Evolutionary conservation across 2,797 vertebrate species (phyloP), one percentile per base, ranked within the genome.

Genomic region (Setipinna tenuifilis): DNA sequence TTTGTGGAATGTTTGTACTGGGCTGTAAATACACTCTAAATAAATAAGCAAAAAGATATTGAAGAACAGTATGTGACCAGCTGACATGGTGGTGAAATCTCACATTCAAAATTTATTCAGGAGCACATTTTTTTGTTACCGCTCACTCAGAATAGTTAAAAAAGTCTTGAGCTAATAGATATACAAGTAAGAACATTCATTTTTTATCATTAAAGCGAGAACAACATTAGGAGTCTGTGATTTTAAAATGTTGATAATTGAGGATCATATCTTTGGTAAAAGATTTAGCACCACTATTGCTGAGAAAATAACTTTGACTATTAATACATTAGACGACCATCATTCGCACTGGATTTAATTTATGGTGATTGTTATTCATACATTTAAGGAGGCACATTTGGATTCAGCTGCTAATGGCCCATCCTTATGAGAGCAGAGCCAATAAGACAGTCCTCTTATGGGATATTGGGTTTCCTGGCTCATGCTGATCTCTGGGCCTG

Each of bases 401-500:
- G 35, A 12, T 78, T 6, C 35, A 41, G 71, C 71, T 78, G 71
- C 71, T 78, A 9, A 19, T 31, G 16, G 25, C 14, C 35, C 81
- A 87, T 78, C 78, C 88, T 85, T 89, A 87, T 65, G 71, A 21
- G 16, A 44, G 35, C 4, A 41, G 68, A 41, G 68, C 68, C 17
- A 75, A 75, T 75, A 31, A 35, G 35, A 41, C 68, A 19, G 68
- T 6, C 68, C 6, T 21, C 68, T 19, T 75, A 31, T 41, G 9
- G 68, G 71, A 78, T 44, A 44, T 41, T 78, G 35, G 1, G 71
- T 78, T 41, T 78, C 71, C 35, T 6, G 3, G 17, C 71, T 78
- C 35, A 41, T 6, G 16, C 6, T 19, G 16, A 35, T 78, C 71
- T 41, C 35, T 19, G 19, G 71, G 17, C 71, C 83, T 44, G 89